Conservation (phyloP, 30 jellyfish, hydroid and myxozoan genomes). For the Phacellophora camtschatica region DNA sequence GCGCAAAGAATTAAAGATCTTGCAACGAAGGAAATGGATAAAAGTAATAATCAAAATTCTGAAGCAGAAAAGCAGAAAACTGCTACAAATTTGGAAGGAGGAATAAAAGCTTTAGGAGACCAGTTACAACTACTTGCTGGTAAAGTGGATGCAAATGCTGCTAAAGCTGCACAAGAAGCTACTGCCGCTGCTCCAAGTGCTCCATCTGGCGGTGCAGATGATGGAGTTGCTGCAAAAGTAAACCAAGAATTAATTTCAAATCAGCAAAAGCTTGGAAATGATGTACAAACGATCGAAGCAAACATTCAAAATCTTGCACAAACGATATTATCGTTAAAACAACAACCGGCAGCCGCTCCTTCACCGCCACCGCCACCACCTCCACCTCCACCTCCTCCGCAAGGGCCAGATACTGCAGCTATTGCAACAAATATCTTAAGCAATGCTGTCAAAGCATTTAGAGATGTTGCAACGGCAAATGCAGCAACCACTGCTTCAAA, state of each 20-base stretch:
- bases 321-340: slow-evolving; percentile 27
- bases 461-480: slow-evolving; percentile 63
- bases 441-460: slow-evolving; percentile 58
- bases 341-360: slow-evolving; percentile 39
- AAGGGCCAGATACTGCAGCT: slow-evolving; percentile 34
- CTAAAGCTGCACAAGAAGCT: slow-evolving; percentile 11
- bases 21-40: slow-evolving; percentile 18
- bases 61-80: slow-evolving; percentile 26
- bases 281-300: slow-evolving; percentile 43
- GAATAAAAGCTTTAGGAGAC: slow-evolving; percentile 47
- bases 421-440: slow-evolving; percentile 59
- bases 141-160: slow-evolving; percentile 10
- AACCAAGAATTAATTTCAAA: slow-evolving; percentile 45
- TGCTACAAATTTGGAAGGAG: slow-evolving; percentile 36
- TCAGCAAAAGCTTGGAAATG: slow-evolving; percentile 62
- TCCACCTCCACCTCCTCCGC: slow-evolving; percentile 51
- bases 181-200: slow-evolving; percentile 7
- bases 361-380: slow-evolving; percentile 84
- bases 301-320: slow-evolving; percentile 59
- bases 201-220: slow-evolving; percentile 12
- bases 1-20: slow-evolving; percentile 45
- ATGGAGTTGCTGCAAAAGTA: not conserved
- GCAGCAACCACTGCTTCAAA: slow-evolving; percentile 13
- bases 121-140: slow-evolving; percentile 41
- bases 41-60: not conserved